Evolutionary conservation across 2,113 vertebrate species (phyloP).

Genomic region (Neofelis nebulosa): DNA sequence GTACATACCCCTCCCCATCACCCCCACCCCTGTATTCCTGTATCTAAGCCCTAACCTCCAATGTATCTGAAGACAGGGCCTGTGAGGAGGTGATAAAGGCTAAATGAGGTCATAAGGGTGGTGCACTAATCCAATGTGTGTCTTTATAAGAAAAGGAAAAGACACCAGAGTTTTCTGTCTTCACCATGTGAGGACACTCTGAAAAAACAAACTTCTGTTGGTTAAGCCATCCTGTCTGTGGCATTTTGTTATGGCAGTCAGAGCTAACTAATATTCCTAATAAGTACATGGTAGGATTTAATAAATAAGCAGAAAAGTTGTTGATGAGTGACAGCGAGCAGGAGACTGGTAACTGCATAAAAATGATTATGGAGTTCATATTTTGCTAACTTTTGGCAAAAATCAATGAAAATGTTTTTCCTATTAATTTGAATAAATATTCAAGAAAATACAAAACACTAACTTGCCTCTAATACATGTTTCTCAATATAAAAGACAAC

Average conservation of each 20-base stretch:
- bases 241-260: neutral
- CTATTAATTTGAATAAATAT: neutral
- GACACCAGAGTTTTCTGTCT: neutral
- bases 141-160: neutral
- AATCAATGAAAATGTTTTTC: slow-evolving; percentile 24
- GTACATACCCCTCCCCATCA: too few species aligned
- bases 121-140: neutral
- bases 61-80: neutral
- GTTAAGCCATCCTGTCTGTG: neutral
- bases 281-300: neutral
- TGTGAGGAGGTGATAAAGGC: neutral
- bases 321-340: slow-evolving; percentile 3
- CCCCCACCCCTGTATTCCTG: neutral
- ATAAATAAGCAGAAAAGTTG: neutral
- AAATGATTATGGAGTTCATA: neutral
- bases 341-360: neutral
- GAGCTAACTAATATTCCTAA: neutral
- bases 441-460: neutral
- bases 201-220: neutral
- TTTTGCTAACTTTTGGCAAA: neutral
- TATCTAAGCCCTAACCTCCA: neutral
- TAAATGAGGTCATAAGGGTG: neutral
- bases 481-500: slow-evolving; percentile 32
- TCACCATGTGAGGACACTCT: neutral
- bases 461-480: neutral